Evolutionary conservation across 1,140 invertebrate species (phyloP), one percentile per base, ranked within the genome.

Genomic region (Neelides sp.): DNA sequence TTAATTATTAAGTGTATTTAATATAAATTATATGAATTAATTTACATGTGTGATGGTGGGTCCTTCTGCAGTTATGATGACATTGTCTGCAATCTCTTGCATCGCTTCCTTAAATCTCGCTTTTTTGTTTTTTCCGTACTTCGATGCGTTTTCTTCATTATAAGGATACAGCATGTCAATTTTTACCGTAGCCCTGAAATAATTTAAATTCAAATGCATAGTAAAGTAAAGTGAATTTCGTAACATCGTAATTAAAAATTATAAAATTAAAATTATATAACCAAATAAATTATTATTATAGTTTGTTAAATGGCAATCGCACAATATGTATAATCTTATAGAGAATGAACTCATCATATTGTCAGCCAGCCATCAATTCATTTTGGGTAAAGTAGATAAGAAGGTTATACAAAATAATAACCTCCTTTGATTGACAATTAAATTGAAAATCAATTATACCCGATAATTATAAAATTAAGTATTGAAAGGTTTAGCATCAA

Each of bases 21-120:
- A 19, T 22, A 35, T 35, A 22, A 13, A 19, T 26, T 13, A 24
- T 24, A 19, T 51, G 28, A 44, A 13, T 1, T 44, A 24, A 19
- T 48, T 34, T n/a, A n/a, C n/a, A n/a, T n/a, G n/a, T n/a, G n/a
- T n/a, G n/a, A n/a, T n/a, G n/a, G n/a, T n/a, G n/a, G n/a, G n/a
- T n/a, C n/a, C n/a, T n/a, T n/a, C n/a, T n/a, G n/a, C n/a, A n/a
- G n/a, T n/a, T n/a, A 72, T 66, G 34, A 62, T 63, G 4, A 72
- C 69, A 43, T 73, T 70, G 57, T 73, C 65, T 57, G 78, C 74
- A 39, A 82, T 75, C 63, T 82, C 74, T 60, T 71, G 66, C 37
- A 83, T 65, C 19, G 78, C 81, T 61, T 81, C 77, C 62, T 78
- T 77, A 63, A 82, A 83, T 55, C 62, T 76, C 75, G 46, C 76